Conservation (phyloP, 2,888 invertebrate genomes). For the Theodoxus fluviatilis region DNA sequence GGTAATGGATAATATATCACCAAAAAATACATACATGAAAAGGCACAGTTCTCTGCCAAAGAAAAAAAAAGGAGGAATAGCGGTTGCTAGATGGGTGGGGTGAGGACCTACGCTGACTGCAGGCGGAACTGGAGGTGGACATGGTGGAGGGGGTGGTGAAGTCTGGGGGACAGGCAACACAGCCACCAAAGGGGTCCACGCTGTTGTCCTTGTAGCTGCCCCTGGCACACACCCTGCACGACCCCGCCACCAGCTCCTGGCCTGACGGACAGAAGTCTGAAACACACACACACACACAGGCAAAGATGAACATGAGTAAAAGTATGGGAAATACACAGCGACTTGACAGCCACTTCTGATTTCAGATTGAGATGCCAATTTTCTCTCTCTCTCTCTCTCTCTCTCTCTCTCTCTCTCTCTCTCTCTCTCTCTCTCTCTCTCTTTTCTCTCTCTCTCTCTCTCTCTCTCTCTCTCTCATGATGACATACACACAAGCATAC, state of each 20-base stretch:
- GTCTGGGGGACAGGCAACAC: constrained; percentile 38
- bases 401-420: no score
- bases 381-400: no score
- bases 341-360: not conserved
- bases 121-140: constrained; percentile 28
- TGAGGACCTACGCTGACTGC: constrained; percentile 38
- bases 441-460: no score
- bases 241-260: constrained; percentile 70
- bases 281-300: constrained; percentile 26
- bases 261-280: constrained; percentile 44
- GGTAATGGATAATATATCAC: no score
- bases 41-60: no score
- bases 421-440: no score
- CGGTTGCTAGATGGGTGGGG: not conserved
- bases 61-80: not conserved
- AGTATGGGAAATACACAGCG: not conserved
- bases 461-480: no score
- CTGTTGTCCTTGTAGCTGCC: constrained; percentile 49
- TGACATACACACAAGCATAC: no score
- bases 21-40: not conserved
- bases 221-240: constrained; percentile 79
- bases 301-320: not conserved
- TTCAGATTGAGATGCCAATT: no score
- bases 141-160: constrained; percentile 36
- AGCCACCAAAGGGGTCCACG: constrained; percentile 33